Base-by-base conservation (phyloP, 1,140 invertebrate species). In the Brachionus koreanus region DNA sequence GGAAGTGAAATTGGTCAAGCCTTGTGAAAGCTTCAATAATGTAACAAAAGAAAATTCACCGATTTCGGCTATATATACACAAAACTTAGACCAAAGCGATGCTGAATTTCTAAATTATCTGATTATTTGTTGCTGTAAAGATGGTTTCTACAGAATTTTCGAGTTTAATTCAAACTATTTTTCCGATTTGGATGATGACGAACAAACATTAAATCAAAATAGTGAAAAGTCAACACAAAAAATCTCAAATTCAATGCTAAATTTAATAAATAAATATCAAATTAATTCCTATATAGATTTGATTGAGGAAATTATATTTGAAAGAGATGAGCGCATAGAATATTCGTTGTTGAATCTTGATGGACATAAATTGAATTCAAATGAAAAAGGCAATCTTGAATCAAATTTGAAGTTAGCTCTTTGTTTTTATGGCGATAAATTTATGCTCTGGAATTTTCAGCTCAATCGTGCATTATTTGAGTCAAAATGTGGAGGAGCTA, bases 401-500 rank as follows among this genome's bases (percentile, higher is more conserved):
- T 42, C n/a, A 12, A 35, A 25, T 25, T 19, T 79, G 7, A 57
- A 65, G 35, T 43, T 79, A 43, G 76, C 76, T 42, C 23, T 61
- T 12, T 79, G 46, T 43, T 79, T 79, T 79, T 79, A 79, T 42
- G 76, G 76, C 43, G 76, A 79, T 65, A 57, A 65, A 35, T 79
- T 79, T 61, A 57, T 79, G n/a, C 19, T 79, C 23, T 79, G 76
- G 76, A 79, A 79, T 43, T 61, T 65, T 57, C 76, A 79, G 19
- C 19, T 79, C 0, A 57, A 79, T 61, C 46, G 76, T 2, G 7
- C 49, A 9, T 29, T 79, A 43, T 79, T 79, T 9, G 76, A 79
- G 29, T 57, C 76, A 0, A 57, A 29, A 49, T 79, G 76, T 16
- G 76, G 76, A 16, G 76, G 76, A 33, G 61, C 49, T 12, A 61